A percentile compares a stretch with the other conserved stretches of the same genome.
phyloP scores from a whole-genome alignment of 2,113 vertebrate species.

The Coracopsis vasa region DNA sequence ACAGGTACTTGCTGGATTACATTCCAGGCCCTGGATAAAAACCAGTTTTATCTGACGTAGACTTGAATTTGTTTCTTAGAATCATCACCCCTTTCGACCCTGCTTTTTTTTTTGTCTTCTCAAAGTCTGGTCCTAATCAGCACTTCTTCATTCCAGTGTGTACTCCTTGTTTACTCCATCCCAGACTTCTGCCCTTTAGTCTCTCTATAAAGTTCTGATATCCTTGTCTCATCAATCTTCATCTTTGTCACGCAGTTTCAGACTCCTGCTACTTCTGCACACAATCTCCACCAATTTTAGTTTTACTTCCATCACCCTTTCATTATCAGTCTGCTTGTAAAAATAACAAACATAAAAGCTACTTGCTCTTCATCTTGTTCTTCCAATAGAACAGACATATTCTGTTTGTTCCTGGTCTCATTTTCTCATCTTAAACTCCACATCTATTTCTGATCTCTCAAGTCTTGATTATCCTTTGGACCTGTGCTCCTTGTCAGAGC shows the following conservation, averaged over 20 bases:
- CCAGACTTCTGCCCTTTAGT: not conserved
- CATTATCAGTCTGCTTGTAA: not conserved
- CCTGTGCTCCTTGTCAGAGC: not conserved
- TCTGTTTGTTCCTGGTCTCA: not conserved
- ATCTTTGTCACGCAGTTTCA: not conserved
- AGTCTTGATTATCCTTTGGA: not conserved
- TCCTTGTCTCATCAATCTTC: not conserved
- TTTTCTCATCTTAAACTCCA: not conserved
- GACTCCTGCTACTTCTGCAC: not conserved
- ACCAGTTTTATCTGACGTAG: not conserved
- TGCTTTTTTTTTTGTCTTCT: not conserved
- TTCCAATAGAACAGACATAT: not conserved
- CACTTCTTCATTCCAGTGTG: not conserved
- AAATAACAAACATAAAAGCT: not conserved
- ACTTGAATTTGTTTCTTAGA: not conserved
- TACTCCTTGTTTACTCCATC: not conserved
- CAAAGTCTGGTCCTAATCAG: not conserved
- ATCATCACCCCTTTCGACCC: not conserved
- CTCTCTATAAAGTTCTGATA: not conserved
- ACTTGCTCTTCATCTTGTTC: not conserved
- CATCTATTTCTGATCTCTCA: not conserved
- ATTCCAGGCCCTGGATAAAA: not conserved
- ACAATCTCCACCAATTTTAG: not conserved
- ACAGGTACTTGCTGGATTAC: not conserved
- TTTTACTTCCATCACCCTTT: not conserved